Evolutionary conservation across 2,888 invertebrate genomes (phyloP).

Genomic region (Drosophila mulleri): DNA sequence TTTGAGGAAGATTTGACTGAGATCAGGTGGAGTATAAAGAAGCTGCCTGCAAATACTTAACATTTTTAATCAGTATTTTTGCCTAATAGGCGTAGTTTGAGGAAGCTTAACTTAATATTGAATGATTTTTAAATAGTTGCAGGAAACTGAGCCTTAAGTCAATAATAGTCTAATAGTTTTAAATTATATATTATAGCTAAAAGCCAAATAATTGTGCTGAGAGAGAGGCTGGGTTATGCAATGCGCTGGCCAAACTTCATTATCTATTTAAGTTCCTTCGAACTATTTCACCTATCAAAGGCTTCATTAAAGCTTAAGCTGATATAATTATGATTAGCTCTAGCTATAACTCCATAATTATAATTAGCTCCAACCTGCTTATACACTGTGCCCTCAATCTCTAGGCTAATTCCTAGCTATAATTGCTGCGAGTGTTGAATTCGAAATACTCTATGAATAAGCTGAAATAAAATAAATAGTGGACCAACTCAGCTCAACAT

Average conservation of each 20-base stretch:
- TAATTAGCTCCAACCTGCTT: not conserved
- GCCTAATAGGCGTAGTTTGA: too few species aligned
- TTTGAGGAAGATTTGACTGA: not conserved
- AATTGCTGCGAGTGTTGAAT: not conserved
- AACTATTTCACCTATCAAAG: not conserved
- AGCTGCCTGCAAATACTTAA: not conserved
- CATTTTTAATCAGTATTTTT: too few species aligned
- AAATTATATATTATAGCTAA: too few species aligned
- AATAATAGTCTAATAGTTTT: not conserved
- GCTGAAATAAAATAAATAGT: not conserved
- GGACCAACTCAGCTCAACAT: slow-evolving; percentile 14
- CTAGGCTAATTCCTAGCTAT: not conserved
- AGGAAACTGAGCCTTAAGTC: not conserved
- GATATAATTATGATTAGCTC: not conserved
- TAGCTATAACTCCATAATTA: not conserved
- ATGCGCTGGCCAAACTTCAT: too few species aligned
- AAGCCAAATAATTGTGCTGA: too few species aligned
- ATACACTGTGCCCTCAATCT: not conserved
- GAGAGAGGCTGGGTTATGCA: too few species aligned
- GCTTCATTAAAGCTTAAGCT: not conserved
- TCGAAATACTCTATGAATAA: not conserved
- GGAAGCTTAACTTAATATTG: not conserved
- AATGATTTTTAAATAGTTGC: not conserved
- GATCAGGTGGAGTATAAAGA: not conserved
- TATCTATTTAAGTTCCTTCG: not conserved